Percentiles rank a stretch among this genome's conserved stretches.
Evolutionary conservation across 2,888 invertebrate species (phyloP).

Genomic region (Allolobophora icterica): DNA sequence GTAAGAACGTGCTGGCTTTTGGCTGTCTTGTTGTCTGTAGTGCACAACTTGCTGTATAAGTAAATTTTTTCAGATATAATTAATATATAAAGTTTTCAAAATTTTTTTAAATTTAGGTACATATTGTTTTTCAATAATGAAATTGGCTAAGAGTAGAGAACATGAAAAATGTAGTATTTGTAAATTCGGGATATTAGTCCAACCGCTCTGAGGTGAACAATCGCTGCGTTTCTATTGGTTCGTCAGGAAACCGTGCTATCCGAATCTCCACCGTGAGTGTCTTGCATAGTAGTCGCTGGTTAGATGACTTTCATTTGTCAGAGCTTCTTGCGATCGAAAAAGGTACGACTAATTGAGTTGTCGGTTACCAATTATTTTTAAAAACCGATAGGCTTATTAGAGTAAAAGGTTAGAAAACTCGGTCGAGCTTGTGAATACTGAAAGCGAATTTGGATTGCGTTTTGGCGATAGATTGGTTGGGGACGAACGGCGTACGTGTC

Average conservation of each 20-base stretch:
- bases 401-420: neutral
- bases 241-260: neutral
- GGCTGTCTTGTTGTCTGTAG: neutral
- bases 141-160: neutral
- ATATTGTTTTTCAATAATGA: neutral
- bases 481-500: neutral
- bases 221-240: neutral
- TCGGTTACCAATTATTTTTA: neutral
- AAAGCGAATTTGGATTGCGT: neutral
- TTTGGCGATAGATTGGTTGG: neutral
- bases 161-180: too few relatives aligned
- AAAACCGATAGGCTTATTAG: neutral
- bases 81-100: neutral
- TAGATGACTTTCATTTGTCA: neutral
- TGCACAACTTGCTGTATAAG: neutral
- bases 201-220: neutral
- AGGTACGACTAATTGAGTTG: neutral
- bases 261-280: neutral
- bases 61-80: neutral
- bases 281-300: neutral
- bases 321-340: neutral
- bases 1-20: neutral
- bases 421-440: neutral
- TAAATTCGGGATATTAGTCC: neutral
- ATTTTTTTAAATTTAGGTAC: neutral